phyloP scores from a whole-genome alignment of 2,797 vertebrate genomes.

The Uromys caudimaculatus region DNA sequence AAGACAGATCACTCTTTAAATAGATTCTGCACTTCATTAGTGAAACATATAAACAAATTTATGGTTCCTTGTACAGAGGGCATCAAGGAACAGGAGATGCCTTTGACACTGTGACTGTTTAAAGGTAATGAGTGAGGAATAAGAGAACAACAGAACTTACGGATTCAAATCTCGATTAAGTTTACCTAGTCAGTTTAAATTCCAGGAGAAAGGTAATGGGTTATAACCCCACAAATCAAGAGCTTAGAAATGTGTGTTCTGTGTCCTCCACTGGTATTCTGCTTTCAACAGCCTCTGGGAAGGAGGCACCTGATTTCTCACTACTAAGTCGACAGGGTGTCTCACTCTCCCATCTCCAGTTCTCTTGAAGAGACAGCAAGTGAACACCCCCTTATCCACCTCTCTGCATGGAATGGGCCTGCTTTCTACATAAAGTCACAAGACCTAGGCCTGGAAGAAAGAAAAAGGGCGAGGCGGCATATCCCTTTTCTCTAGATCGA shows the following conservation, averaged over 20 bases:
- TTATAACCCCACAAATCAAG: not conserved
- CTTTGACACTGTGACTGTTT: not conserved
- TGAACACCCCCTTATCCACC: not conserved
- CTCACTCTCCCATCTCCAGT: not conserved
- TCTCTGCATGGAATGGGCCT: not conserved
- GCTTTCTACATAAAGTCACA: not conserved
- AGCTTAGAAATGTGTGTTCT: not conserved
- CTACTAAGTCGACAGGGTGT: accelerated
- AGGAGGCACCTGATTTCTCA: not conserved
- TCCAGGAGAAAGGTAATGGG: conserved; percentile 16
- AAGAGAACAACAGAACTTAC: not conserved
- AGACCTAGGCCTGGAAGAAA: not conserved
- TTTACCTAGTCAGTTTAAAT: not conserved
- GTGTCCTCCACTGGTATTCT: not conserved
- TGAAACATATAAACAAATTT: conserved; percentile 8
- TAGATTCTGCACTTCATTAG: not conserved
- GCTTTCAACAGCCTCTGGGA: not conserved
- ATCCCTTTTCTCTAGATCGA: not conserved
- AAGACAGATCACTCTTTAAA: conserved; percentile 26
- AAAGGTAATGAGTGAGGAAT: conserved; percentile 12
- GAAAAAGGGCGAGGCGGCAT: not conserved
- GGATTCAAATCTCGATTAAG: conserved; percentile 1
- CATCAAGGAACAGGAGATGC: not conserved
- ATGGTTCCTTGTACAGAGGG: not conserved
- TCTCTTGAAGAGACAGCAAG: not conserved